Evolutionary conservation across 2,113 vertebrate species (phyloP).

Genomic region (Thymallus thymallus): DNA sequence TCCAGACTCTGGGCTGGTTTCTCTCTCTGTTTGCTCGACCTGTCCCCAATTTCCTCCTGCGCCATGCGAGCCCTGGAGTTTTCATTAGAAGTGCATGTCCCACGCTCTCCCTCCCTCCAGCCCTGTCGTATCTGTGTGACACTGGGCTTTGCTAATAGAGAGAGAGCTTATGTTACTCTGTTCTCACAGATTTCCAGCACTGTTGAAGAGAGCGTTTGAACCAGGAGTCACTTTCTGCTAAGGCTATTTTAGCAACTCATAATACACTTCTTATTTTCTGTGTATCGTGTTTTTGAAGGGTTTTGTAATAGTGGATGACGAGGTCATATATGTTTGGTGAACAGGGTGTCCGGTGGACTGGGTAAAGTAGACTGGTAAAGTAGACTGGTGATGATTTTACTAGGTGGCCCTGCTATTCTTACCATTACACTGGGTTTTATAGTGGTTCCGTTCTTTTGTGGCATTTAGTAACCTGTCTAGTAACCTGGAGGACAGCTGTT

Average conservation of each 20-base stretch:
- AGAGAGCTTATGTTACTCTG: background rate
- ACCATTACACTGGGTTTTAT: constrained; percentile 12
- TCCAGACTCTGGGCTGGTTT: constrained; percentile 4
- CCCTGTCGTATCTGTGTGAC: constrained; percentile 19
- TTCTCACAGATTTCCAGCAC: constrained; percentile 3
- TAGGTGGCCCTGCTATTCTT: constrained; percentile 37
- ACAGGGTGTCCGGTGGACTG: constrained; percentile 35
- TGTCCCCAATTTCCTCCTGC: constrained; percentile 41
- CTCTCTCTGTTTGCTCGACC: constrained; percentile 33
- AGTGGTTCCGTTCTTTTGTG: constrained; percentile 33
- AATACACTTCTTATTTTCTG: constrained; percentile 29
- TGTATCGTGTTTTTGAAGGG: constrained; percentile 31
- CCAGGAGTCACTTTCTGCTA: no score
- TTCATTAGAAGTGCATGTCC: constrained; percentile 24
- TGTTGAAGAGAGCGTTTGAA: constrained; percentile 11
- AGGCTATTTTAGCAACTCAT: constrained; percentile 39
- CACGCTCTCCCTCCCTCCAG: constrained; percentile 16
- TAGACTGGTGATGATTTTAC: constrained; percentile 40
- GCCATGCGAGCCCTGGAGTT: constrained; percentile 27
- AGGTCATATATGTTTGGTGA: no score
- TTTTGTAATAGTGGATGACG: constrained; percentile 11
- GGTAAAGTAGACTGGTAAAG: constrained; percentile 43
- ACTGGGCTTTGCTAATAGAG: background rate
- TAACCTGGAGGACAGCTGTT: background rate
- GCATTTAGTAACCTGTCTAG: background rate